Conservation (phyloP, 2,888 invertebrate genomes). For the Drosophila prolongata region DNA sequence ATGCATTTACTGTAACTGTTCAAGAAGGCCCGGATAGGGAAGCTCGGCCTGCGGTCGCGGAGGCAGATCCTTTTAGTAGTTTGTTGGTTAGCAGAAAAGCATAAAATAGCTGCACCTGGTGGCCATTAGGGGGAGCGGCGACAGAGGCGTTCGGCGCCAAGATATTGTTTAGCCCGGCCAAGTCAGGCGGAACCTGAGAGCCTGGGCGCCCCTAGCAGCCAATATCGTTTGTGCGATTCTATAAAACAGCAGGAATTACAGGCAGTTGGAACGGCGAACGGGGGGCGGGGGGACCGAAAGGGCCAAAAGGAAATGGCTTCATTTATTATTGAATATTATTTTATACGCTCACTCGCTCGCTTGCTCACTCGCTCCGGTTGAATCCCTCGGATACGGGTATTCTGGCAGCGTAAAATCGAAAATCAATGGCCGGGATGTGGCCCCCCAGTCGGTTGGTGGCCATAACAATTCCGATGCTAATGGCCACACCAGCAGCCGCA, state of each 20-base stretch:
- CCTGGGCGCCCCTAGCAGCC: conserved; percentile 36
- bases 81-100: conserved; percentile 73
- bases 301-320: conserved; percentile 74
- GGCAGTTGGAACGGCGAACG: conserved; percentile 8
- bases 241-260: conserved; percentile 60
- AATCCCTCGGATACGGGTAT: conserved; percentile 15
- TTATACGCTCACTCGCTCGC: conserved; percentile 62
- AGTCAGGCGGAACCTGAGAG: conserved; percentile 49
- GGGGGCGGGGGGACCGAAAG: conserved; percentile 8
- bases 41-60: conserved; percentile 24
- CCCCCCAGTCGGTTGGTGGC: conserved; percentile 51
- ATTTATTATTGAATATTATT: conserved; percentile 80
- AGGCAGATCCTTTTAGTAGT: conserved; percentile 71
- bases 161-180: conserved; percentile 63
- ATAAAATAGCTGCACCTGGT: conserved; percentile 77
- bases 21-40: conserved; percentile 33
- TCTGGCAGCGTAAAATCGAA: conserved; percentile 72
- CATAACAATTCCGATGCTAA: conserved; percentile 75
- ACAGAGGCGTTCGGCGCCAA: conserved; percentile 52
- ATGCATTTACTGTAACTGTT: conserved; percentile 53
- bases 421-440: conserved; percentile 75
- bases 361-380: conserved; percentile 44
- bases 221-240: conserved; percentile 66
- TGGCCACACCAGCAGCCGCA: conserved; percentile 54
- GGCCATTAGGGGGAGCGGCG: conserved; percentile 70